These are phyloP conservation scores for Cyprinodon brontotheroides DNA, from an alignment of 2,113 vertebrate genomes.

Conservation along the genomic window DNA sequence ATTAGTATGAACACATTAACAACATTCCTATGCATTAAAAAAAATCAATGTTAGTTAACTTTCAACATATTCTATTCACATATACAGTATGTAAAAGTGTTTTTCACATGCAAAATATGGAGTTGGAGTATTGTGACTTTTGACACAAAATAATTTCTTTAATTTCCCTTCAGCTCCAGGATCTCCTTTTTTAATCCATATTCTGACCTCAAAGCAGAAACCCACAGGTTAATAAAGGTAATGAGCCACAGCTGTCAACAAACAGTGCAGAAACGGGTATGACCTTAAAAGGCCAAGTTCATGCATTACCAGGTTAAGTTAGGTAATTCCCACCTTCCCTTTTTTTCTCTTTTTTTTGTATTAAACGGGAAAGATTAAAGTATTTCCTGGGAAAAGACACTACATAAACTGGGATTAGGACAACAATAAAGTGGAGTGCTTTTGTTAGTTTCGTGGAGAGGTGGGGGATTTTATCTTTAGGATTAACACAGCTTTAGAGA, in stretches of 20 bases:
- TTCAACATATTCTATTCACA: slow-evolving; percentile 46
- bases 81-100: slow-evolving; percentile 44
- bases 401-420: slow-evolving; percentile 14
- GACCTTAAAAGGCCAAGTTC: slow-evolving; percentile 19
- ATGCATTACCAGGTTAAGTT: slow-evolving; percentile 43
- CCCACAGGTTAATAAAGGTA: slow-evolving; percentile 4
- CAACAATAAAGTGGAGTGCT: neutral
- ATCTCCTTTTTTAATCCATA: slow-evolving; percentile 30
- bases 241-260: neutral
- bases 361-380: slow-evolving; percentile 29
- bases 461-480: neutral
- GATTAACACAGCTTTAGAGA: neutral
- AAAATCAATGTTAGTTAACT: slow-evolving; percentile 29
- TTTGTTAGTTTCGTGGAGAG: neutral
- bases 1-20: slow-evolving; percentile 34
- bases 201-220: slow-evolving; percentile 21
- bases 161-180: neutral
- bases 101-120: slow-evolving; percentile 54
- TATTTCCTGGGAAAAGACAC: slow-evolving; percentile 24
- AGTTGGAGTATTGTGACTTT: slow-evolving; percentile 24
- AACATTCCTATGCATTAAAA: slow-evolving; percentile 32
- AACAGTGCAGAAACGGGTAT: slow-evolving; percentile 13
- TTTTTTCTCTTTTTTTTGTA: neutral
- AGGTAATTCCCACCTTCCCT: neutral
- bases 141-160: slow-evolving; percentile 31